Percentiles rank a stretch among this genome's conserved stretches.
phyloP scores from a whole-genome alignment of 2,797 vertebrate species.

The Centropyge bicolor region DNA sequence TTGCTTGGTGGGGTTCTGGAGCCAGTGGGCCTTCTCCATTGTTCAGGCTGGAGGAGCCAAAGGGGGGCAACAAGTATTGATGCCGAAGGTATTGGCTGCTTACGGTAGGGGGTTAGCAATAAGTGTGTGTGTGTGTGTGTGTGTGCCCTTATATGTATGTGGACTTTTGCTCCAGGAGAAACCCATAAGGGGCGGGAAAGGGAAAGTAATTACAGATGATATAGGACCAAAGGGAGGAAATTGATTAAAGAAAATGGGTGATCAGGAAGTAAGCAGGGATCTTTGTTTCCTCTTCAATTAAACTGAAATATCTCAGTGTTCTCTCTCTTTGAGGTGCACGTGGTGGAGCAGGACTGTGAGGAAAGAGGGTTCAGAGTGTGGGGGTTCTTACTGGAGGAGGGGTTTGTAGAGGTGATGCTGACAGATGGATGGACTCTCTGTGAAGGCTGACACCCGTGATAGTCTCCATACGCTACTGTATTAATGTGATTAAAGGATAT shows the following conservation, averaged over 20 bases:
- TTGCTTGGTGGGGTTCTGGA: constrained; percentile 82
- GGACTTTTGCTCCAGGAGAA: constrained; percentile 59
- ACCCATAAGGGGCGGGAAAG: constrained; percentile 67
- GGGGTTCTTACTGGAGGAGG: constrained; percentile 21
- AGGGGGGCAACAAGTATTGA: constrained; percentile 73
- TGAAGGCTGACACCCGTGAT: constrained; percentile 31
- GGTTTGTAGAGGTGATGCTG: constrained; percentile 47
- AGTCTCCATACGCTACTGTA: constrained; percentile 38
- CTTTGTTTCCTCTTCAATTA: constrained; percentile 82
- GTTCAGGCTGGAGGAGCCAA: constrained; percentile 70
- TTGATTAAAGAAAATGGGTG: constrained; percentile 84
- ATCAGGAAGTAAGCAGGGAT: constrained; percentile 77
- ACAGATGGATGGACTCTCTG: constrained; percentile 50
- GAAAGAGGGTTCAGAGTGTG: constrained; percentile 23
- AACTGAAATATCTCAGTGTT: constrained; percentile 79
- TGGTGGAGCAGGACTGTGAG: constrained; percentile 48
- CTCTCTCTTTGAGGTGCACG: constrained; percentile 62
- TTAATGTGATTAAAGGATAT: constrained; percentile 11
- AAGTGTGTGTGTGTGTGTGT: constrained; percentile 52
- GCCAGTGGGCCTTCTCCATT: constrained; percentile 79
- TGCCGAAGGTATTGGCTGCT: constrained; percentile 77
- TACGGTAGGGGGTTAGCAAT: constrained; percentile 73
- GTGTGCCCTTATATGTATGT: constrained; percentile 25
- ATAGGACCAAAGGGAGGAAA: constrained; percentile 82
- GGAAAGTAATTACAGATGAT: constrained; percentile 83